Evolutionary conservation across 2,888 invertebrate species (phyloP), one percentile per base, ranked within the genome.

Genomic region (Branchipolynoe longqiensis): DNA sequence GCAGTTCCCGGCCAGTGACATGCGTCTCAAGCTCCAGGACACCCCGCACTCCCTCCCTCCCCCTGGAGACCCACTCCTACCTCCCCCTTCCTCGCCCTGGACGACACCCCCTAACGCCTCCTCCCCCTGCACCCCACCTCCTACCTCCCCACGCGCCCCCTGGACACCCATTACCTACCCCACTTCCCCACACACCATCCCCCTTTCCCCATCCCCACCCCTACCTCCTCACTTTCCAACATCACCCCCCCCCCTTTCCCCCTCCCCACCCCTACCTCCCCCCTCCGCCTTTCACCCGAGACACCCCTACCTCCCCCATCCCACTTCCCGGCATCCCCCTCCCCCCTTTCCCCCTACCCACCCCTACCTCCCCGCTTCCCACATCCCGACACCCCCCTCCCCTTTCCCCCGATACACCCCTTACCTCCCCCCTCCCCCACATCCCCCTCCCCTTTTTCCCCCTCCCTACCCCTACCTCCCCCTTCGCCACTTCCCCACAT

Each of bases 191-290:
- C 48, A 8, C 48, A 12, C 48, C 8, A 48, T 48, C 48, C 8
- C 8, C n/a, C n/a, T n/a, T n/a, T n/a, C n/a, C n/a, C n/a, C n/a
- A n/a, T n/a, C n/a, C n/a, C n/a, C n/a, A n/a, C n/a, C n/a, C n/a
- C n/a, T n/a, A n/a, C n/a, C n/a, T n/a, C n/a, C n/a, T n/a, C n/a
- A n/a, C n/a, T n/a, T n/a, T n/a, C n/a, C n/a, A n/a, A n/a, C n/a
- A n/a, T n/a, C n/a, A n/a, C n/a, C n/a, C n/a, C n/a, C n/a, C n/a
- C n/a, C n/a, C n/a, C n/a, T 12, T n/a, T 25, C 4, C 62, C 31
- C 62, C 62, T 31, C 62, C 25, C 62, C 58, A 6, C 58, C 58
- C n/a, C 58, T 58, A 8, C 58, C 58, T 25, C 58, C 56, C 56
- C 25, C 1, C 56, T 56, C n/a, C 25, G 56, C n/a, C 3, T 56